Evolutionary conservation across 2,888 invertebrate species (phyloP).

Genomic region (Bruchidius siliquastri): DNA sequence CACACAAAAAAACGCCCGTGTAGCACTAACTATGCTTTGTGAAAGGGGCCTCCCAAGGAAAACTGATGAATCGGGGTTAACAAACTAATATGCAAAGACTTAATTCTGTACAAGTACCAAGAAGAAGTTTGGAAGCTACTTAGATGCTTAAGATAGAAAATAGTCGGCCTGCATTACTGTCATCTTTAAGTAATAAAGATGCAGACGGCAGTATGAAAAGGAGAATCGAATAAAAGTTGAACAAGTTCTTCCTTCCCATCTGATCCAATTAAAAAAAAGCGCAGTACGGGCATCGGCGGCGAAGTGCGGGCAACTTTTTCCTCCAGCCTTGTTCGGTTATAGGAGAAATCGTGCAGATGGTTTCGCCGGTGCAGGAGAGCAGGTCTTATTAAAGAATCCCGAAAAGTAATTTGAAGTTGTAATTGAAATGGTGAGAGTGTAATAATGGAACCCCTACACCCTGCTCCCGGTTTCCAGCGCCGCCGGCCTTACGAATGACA

Average conservation of each 20-base stretch:
- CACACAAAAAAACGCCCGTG: no score
- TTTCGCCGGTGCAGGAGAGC: conserved; percentile 8
- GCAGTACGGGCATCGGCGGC: conserved; percentile 8
- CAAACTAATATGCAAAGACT: no score
- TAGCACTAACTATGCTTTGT: no score
- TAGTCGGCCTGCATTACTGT: no score
- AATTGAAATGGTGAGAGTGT: conserved; percentile 50
- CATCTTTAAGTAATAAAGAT: no score
- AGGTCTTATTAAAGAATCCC: conserved; percentile 47
- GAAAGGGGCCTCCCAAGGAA: no score
- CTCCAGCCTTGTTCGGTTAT: conserved; percentile 11
- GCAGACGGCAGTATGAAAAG: no score
- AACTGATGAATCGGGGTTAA: no score
- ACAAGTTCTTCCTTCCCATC: not conserved
- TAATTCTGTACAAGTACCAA: no score
- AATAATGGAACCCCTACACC: conserved; percentile 43
- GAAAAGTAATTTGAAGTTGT: conserved; percentile 51
- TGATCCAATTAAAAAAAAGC: conserved; percentile 17
- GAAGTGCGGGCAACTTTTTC: conserved; percentile 19
- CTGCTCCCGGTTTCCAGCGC: conserved; percentile 11
- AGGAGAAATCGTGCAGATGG: conserved; percentile 28
- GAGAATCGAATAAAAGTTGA: not conserved
- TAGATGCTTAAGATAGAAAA: no score
- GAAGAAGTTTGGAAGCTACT: no score
- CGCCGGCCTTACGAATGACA: not conserved